phyloP scores from a whole-genome alignment of 2,888 invertebrate genomes.

The Arge pagana region DNA sequence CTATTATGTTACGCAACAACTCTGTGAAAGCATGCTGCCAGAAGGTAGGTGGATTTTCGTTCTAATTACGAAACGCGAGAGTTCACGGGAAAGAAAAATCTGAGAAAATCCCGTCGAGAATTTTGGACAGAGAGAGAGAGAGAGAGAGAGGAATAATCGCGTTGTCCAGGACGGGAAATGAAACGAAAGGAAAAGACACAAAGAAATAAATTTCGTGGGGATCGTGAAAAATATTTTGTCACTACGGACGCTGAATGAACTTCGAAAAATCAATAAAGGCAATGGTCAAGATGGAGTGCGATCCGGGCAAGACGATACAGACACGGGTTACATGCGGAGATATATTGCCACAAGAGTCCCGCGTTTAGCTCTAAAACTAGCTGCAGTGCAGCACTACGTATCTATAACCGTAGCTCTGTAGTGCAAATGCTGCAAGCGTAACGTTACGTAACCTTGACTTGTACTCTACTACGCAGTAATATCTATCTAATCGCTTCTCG shows the following conservation, averaged over 20 bases:
- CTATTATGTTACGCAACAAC: neutral
- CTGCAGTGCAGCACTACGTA: neutral
- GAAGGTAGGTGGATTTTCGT: slow-evolving; percentile 8
- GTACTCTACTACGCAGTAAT: slow-evolving; percentile 15
- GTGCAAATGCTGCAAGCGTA: neutral
- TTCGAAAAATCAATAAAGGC: slow-evolving; percentile 18
- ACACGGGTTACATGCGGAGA: too few species aligned
- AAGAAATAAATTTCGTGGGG: too few species aligned
- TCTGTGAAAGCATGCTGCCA: neutral
- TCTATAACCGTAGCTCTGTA: neutral
- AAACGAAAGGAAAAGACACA: neutral
- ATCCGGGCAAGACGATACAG: neutral
- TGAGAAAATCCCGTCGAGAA: neutral
- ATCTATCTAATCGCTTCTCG: too few species aligned
- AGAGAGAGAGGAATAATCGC: neutral
- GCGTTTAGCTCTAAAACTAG: too few species aligned
- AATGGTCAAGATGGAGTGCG: slow-evolving; percentile 19
- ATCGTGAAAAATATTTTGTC: neutral
- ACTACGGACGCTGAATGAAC: slow-evolving; percentile 1
- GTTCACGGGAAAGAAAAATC: neutral
- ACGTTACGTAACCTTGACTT: slow-evolving; percentile 9
- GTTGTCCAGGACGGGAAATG: neutral
- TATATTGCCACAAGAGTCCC: too few species aligned
- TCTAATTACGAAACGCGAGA: too few species aligned
- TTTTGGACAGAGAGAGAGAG: neutral